Evolutionary conservation across 2,113 vertebrate species (phyloP).

Genomic region (Aptenodytes forsteri): DNA sequence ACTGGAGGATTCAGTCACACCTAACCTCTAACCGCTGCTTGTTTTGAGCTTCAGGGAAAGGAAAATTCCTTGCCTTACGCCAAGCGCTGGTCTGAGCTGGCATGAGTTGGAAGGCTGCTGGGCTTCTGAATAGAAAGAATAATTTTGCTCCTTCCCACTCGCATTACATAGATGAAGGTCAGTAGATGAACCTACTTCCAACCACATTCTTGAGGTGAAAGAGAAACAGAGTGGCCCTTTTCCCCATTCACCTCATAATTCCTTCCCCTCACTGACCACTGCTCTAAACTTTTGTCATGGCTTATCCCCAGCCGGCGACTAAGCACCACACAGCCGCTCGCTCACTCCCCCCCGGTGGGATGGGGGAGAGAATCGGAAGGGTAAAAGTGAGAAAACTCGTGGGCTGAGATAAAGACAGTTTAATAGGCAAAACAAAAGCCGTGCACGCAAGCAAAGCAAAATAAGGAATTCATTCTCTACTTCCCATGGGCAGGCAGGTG

Average conservation of each 20-base stretch:
- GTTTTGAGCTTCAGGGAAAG: background rate
- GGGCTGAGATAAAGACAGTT: too few species aligned
- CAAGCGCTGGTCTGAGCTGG: background rate
- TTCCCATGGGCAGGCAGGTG: too few species aligned
- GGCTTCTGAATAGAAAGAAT: background rate
- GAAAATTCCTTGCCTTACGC: background rate
- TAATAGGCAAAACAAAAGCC: too few species aligned
- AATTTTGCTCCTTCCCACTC: background rate
- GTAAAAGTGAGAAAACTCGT: too few species aligned
- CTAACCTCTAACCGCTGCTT: background rate
- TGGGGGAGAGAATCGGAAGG: too few species aligned
- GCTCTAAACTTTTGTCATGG: background rate
- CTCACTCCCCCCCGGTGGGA: too few species aligned
- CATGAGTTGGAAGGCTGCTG: background rate
- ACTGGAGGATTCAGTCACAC: background rate
- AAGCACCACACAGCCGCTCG: too few species aligned
- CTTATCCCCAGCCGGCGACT: too few species aligned
- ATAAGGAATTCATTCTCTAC: too few species aligned
- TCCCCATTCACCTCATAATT: background rate
- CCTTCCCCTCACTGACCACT: background rate
- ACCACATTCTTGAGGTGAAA: background rate
- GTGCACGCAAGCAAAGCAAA: too few species aligned
- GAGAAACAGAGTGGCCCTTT: background rate
- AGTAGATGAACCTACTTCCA: background rate
- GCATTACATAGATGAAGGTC: background rate